A percentile compares a stretch with the other conserved stretches of the same genome.
These are phyloP conservation scores for Felis catus DNA, from an alignment of 2,113 vertebrate species.

Conservation along the genomic window F.catus_Fca126_mat1.0 CM031427.1:26213501-26214000, in stretches of 20 bases:
- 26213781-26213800: background rate
- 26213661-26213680: slow-evolving; percentile 9
- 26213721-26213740: background rate
- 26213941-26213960: too few species aligned
- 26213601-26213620: background rate
- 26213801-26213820: background rate
- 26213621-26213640: background rate
- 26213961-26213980: too few species aligned
- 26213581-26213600: background rate
- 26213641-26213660: background rate
- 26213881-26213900: too few species aligned
- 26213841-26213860: background rate
- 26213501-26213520: background rate
- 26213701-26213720: background rate
- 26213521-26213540: background rate
- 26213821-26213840: background rate
- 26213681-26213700: background rate
- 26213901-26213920: too few species aligned
- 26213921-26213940: too few species aligned
- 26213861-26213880: too few species aligned
- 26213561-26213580: background rate
- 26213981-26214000: too few species aligned
- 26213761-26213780: background rate
- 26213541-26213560: background rate
- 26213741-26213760: background rate